phyloP scores from a whole-genome alignment of 1,140 invertebrate species.

The Notospermus geniculatus region DNA sequence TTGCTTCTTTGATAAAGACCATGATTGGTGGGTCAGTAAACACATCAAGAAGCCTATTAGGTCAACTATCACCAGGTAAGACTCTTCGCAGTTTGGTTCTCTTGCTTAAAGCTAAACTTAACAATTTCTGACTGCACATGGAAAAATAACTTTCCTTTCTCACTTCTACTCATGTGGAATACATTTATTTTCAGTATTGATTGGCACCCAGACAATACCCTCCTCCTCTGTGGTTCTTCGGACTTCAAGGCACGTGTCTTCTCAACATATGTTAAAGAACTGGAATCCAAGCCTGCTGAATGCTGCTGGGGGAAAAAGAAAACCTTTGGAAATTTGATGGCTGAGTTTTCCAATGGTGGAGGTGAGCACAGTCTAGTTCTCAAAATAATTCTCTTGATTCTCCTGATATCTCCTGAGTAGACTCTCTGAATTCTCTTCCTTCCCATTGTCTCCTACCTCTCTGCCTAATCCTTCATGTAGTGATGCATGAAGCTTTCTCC shows the following conservation, averaged over 20 bases:
- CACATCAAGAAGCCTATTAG: conserved; percentile 98
- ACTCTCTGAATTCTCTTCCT: too few relatives aligned
- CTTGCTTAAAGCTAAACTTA: too few relatives aligned
- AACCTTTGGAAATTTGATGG: conserved; percentile 82
- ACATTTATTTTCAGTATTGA: conserved; percentile 67
- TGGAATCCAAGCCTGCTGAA: conserved; percentile 74
- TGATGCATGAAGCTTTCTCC: too few relatives aligned
- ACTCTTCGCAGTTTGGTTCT: too few relatives aligned
- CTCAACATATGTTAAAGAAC: conserved; percentile 94
- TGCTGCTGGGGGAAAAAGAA: conserved; percentile 96
- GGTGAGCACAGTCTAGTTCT: conserved; percentile 54
- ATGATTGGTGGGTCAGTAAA: conserved; percentile 98
- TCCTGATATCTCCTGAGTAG: too few relatives aligned
- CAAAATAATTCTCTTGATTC: too few relatives aligned
- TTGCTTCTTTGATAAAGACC: conserved; percentile 96
- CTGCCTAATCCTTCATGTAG: too few relatives aligned
- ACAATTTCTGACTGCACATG: too few relatives aligned
- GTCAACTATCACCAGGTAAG: conserved; percentile 86
- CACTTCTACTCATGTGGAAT: too few relatives aligned
- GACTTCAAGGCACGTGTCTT: conserved; percentile 94
- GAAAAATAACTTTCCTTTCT: too few relatives aligned
- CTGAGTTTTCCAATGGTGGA: conserved; percentile 85
- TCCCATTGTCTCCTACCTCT: too few relatives aligned
- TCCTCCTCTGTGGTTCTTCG: conserved; percentile 88
- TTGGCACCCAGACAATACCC: conserved; percentile 98